Percentiles rank a stretch among this genome's conserved stretches.
Evolutionary conservation across 2,888 invertebrate genomes (phyloP).

Genomic region (Eilema sororculum): DNA sequence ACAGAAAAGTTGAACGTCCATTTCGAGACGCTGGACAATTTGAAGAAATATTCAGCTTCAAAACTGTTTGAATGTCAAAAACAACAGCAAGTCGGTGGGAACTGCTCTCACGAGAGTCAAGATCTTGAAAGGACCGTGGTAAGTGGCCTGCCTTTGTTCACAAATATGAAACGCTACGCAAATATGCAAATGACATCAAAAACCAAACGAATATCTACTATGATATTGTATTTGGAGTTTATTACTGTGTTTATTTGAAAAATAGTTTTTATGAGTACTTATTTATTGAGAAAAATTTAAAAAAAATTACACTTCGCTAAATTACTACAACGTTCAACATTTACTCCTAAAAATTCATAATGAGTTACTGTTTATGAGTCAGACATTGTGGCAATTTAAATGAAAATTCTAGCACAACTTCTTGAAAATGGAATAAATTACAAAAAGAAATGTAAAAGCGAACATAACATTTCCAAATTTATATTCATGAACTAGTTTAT

Average conservation of each 20-base stretch:
- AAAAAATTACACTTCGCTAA: no score
- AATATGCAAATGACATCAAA: neutral
- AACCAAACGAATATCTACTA: neutral
- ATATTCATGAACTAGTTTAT: neutral
- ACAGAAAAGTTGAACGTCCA: constrained; percentile 83
- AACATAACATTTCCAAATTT: neutral
- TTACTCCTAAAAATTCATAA: no score
- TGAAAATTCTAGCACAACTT: neutral
- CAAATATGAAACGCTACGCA: neutral
- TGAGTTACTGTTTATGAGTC: no score
- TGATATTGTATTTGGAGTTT: no score
- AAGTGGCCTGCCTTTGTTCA: constrained; percentile 47
- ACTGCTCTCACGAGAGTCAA: constrained; percentile 84
- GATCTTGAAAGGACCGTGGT: constrained; percentile 83
- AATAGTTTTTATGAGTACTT: neutral
- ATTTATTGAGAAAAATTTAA: neutral
- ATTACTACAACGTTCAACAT: no score
- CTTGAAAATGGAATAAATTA: neutral
- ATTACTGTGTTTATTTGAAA: no score
- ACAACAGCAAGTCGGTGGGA: constrained; percentile 82
- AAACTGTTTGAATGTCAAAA: constrained; percentile 84
- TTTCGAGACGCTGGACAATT: constrained; percentile 81
- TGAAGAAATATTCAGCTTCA: constrained; percentile 83
- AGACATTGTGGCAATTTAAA: neutral
- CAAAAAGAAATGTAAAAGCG: neutral